Conservation (phyloP, 2,797 vertebrate genomes). For the Characodon lateralis region DNA sequence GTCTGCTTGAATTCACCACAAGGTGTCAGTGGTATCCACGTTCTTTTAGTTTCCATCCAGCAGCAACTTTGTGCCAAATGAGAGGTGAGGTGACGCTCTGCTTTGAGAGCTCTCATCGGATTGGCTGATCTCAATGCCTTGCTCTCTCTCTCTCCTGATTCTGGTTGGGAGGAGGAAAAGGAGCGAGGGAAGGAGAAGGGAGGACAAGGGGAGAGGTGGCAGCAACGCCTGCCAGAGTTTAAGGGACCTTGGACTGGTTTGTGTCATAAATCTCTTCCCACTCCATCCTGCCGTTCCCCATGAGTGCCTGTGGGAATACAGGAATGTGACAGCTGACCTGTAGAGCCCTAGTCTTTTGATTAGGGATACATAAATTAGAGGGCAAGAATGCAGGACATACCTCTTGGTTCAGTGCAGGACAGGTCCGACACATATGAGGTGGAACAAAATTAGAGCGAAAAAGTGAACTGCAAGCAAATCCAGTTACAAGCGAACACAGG, state of each 20-base stretch:
- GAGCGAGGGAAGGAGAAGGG: conserved; percentile 50
- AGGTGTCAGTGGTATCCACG: conserved; percentile 84
- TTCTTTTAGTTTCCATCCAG: conserved; percentile 37
- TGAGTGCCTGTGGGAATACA: conserved; percentile 83
- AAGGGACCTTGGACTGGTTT: conserved; percentile 77
- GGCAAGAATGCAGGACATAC: conserved; percentile 72
- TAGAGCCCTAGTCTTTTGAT: conserved; percentile 80
- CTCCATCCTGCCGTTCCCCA: conserved; percentile 79
- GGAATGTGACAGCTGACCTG: conserved; percentile 87
- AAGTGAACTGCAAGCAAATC: neutral
- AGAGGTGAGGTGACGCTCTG: conserved; percentile 39
- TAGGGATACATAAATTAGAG: conserved; percentile 81
- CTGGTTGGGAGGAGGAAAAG: conserved; percentile 56
- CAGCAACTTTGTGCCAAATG: conserved; percentile 41
- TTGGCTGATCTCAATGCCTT: conserved; percentile 53
- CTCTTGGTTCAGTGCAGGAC: conserved; percentile 54
- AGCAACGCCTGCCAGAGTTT: conserved; percentile 76
- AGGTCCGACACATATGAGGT: conserved; percentile 38
- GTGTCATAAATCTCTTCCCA: conserved; percentile 82
- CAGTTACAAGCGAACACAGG: neutral
- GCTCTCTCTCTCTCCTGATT: conserved; percentile 32
- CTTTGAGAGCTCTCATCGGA: conserved; percentile 46
- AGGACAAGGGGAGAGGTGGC: conserved; percentile 52
- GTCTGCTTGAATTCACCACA: conserved; percentile 56
- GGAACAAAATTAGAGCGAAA: conserved; percentile 26